Conservation (phyloP, 1,140 invertebrate species). For the Hylaeus volcanicus region DNA sequence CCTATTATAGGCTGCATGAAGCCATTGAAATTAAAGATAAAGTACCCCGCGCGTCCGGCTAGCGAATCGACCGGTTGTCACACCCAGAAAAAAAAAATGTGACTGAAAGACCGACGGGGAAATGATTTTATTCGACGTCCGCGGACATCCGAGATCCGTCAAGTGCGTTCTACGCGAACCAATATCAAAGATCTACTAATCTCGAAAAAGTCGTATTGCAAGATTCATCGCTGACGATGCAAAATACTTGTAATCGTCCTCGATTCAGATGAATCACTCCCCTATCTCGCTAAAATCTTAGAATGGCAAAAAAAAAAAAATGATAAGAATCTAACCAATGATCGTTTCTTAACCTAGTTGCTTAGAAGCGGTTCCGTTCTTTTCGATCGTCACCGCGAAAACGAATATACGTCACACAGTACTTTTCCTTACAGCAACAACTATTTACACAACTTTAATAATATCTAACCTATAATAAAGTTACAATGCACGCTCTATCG, state of each 20-base stretch:
- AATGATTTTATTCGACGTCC: neutral
- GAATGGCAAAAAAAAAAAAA: too few relatives aligned
- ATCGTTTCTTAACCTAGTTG: neutral
- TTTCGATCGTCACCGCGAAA: too few relatives aligned
- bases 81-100: neutral
- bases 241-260: neutral
- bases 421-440: too few relatives aligned
- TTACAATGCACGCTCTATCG: too few relatives aligned
- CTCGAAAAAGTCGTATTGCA: neutral
- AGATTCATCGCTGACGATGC: constrained; percentile 1
- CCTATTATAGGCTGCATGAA: constrained; percentile 16
- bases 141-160: neutral
- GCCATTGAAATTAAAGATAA: constrained; percentile 31
- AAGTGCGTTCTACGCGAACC: neutral
- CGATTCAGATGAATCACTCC: neutral
- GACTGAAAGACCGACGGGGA: neutral
- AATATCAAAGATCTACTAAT: too few relatives aligned
- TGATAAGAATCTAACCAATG: neutral
- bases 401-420: too few relatives aligned
- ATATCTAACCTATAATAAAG: too few relatives aligned
- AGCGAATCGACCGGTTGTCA: constrained; percentile 18
- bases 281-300: constrained; percentile 1
- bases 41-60: neutral
- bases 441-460: too few relatives aligned
- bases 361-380: too few relatives aligned